phyloP scores from a whole-genome alignment of 2,113 vertebrate genomes.

The Calypte anna region DNA sequence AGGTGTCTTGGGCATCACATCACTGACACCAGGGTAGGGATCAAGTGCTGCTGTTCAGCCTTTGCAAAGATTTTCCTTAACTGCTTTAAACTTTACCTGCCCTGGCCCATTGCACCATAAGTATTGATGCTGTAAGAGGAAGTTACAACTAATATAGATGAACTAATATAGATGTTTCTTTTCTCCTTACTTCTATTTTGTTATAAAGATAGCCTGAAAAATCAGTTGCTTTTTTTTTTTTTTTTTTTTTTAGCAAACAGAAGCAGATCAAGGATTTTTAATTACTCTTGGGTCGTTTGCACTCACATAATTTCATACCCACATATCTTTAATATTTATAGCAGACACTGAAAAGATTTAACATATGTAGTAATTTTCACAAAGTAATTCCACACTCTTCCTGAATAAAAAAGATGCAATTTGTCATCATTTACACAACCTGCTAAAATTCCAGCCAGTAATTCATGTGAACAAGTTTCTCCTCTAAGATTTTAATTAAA shows the following conservation, averaged over 20 bases:
- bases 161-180: not conserved
- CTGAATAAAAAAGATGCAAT: conserved; percentile 79
- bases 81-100: not conserved
- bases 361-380: conserved; percentile 79
- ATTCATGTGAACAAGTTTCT: conserved; percentile 76
- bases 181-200: not conserved
- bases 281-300: conserved; percentile 70
- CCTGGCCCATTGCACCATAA: not conserved
- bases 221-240: not conserved
- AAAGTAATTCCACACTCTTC: conserved; percentile 70
- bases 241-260: not conserved
- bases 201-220: conserved; percentile 10
- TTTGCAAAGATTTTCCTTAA: not conserved
- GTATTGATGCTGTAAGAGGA: not conserved
- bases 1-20: not conserved
- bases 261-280: conserved; percentile 74
- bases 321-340: conserved; percentile 80
- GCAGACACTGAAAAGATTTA: conserved; percentile 73
- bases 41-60: not conserved
- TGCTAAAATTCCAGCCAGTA: conserved; percentile 73
- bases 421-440: conserved; percentile 76
- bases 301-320: conserved; percentile 71
- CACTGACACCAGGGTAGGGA: not conserved
- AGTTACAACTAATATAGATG: not conserved
- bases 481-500: conserved; percentile 77